Conservation (phyloP, 2,113 vertebrate genomes). For the Lepisosteus oculatus region DNA sequence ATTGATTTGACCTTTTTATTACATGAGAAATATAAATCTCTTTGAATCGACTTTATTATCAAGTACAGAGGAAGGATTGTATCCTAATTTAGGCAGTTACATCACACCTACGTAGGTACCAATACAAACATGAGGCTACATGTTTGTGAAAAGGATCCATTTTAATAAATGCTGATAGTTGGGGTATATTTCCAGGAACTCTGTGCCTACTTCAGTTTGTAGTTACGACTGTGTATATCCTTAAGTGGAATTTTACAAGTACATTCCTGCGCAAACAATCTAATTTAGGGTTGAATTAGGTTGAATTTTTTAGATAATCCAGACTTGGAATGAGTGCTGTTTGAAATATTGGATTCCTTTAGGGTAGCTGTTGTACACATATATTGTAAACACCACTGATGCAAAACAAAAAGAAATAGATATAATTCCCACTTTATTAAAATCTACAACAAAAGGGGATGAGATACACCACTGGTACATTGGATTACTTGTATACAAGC, state of each 20-base stretch:
- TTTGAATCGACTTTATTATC: conserved; percentile 48
- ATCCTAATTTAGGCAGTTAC: conserved; percentile 46
- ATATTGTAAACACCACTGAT: conserved; percentile 7
- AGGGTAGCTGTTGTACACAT: too few relatives aligned
- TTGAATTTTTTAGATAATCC: too few relatives aligned
- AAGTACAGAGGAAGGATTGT: conserved; percentile 37
- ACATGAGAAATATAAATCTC: conserved; percentile 55
- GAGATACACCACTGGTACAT: conserved; percentile 11
- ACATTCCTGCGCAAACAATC: too few relatives aligned
- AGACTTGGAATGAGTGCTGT: too few relatives aligned
- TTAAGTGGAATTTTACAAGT: too few relatives aligned
- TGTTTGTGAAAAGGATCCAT: conserved; percentile 24
- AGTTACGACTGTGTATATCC: too few relatives aligned
- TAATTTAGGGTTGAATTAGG: too few relatives aligned
- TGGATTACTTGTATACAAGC: conserved; percentile 15
- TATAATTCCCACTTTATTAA: conserved; percentile 23
- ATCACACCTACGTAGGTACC: conserved; percentile 39
- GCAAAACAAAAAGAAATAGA: conserved; percentile 18
- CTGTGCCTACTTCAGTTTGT: conserved; percentile 7
- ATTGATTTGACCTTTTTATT: conserved; percentile 64
- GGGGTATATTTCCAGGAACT: conserved; percentile 6
- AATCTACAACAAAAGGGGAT: conserved; percentile 17
- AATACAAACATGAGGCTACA: conserved; percentile 39
- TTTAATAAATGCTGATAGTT: conserved; percentile 29
- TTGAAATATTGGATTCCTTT: too few relatives aligned